Evolutionary conservation across 2,888 invertebrate species (phyloP).

Genomic region (Celastrina argiolus): DNA sequence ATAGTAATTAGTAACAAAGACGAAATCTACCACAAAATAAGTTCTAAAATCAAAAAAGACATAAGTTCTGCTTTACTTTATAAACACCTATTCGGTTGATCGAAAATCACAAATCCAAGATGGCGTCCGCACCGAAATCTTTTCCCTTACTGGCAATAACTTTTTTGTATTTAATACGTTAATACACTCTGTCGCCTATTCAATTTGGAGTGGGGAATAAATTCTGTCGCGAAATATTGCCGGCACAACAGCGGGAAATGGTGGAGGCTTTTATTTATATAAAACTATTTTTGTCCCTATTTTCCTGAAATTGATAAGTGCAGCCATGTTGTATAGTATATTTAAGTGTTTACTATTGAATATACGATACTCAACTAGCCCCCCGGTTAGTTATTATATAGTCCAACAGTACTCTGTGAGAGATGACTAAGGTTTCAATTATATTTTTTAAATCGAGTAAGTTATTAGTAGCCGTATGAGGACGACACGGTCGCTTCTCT

Average conservation of each 20-base stretch:
- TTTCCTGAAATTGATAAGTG: neutral
- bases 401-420: no score
- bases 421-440: no score
- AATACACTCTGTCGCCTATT: slow-evolving; percentile 36
- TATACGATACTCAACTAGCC: no score
- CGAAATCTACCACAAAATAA: no score
- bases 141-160: slow-evolving; percentile 6
- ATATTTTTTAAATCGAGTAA: no score
- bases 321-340: neutral
- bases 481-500: no score
- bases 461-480: no score
- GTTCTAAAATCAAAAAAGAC: no score
- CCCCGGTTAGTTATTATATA: no score
- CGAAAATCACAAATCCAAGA: neutral
- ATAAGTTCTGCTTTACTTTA: no score
- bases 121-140: neutral
- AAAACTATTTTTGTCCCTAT: neutral
- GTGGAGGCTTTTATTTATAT: slow-evolving; percentile 15
- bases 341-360: no score
- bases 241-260: slow-evolving; percentile 27
- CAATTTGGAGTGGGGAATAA: slow-evolving; percentile 37
- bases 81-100: neutral
- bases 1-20: no score
- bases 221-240: slow-evolving; percentile 37
- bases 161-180: slow-evolving; percentile 33